These are phyloP conservation scores for Melospiza georgiana DNA, from an alignment of 2,113 vertebrate species.

Conservation along the genomic window DNA sequence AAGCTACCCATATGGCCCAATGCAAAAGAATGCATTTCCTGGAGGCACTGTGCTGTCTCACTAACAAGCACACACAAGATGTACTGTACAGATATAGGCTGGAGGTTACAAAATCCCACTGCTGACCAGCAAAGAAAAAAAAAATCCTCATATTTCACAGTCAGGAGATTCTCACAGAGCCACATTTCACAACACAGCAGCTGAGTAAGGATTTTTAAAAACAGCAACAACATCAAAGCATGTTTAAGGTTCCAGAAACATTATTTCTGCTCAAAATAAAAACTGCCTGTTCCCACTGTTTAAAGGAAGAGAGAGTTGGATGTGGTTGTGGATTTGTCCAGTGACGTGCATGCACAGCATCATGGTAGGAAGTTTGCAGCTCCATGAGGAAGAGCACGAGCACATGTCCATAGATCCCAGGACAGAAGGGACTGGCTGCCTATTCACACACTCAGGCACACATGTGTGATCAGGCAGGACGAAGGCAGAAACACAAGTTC, in stretches of 20 bases:
- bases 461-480: not conserved
- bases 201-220: slow-evolving; percentile 46
- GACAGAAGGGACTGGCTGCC: not conserved
- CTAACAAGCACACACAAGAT: not conserved
- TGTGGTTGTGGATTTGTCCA: slow-evolving; percentile 2
- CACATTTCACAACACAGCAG: slow-evolving; percentile 36
- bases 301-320: not conserved
- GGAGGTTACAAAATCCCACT: slow-evolving; percentile 46
- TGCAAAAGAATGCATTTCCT: slow-evolving; percentile 64
- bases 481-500: not conserved
- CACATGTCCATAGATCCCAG: not conserved
- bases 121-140: not conserved
- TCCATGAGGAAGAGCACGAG: not conserved
- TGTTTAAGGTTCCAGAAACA: not conserved
- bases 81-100: slow-evolving; percentile 23
- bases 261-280: not conserved
- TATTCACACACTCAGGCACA: not conserved
- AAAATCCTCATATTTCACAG: not conserved
- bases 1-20: slow-evolving; percentile 53
- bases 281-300: not conserved
- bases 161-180: slow-evolving; percentile 14
- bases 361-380: not conserved
- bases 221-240: slow-evolving; percentile 11
- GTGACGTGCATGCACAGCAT: not conserved
- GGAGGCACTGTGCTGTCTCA: slow-evolving; percentile 40